Evolutionary conservation across 1,140 invertebrate species (phyloP).

Genomic region (Cydia strobilella): DNA sequence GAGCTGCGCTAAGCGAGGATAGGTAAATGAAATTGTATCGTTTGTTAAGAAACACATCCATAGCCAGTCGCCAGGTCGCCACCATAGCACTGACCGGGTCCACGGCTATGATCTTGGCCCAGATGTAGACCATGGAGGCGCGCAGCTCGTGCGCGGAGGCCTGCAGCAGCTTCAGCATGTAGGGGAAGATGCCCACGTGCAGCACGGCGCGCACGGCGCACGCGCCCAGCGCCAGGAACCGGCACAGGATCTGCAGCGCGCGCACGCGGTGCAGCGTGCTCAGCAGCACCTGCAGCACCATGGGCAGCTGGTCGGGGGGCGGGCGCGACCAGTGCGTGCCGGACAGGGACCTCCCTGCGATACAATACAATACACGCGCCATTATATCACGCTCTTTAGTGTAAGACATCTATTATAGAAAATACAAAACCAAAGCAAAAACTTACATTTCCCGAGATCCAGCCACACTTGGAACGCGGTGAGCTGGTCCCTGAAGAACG

Average conservation of each 20-base stretch:
- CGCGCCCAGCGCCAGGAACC: slow-evolving; percentile 97
- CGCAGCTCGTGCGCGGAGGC: slow-evolving; percentile 95
- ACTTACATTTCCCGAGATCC: slow-evolving; percentile 82
- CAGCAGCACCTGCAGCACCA: slow-evolving; percentile 98
- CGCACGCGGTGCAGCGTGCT: slow-evolving; percentile 97
- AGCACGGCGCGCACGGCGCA: slow-evolving; percentile 98
- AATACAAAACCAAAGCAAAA: too few relatives aligned
- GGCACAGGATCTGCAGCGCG: slow-evolving; percentile 96
- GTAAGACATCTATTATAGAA: too few relatives aligned
- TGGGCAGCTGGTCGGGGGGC: slow-evolving; percentile 98
- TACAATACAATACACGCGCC: too few relatives aligned
- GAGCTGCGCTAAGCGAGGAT: not conserved
- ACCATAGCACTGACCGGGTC: slow-evolving; percentile 92
- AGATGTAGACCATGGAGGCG: slow-evolving; percentile 97
- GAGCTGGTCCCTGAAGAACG: slow-evolving; percentile 99
- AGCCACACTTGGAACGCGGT: slow-evolving; percentile 99
- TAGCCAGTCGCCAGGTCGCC: too few relatives aligned
- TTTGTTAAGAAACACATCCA: too few relatives aligned
- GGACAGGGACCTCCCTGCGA: too few relatives aligned
- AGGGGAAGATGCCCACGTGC: slow-evolving; percentile 99
- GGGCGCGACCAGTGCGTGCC: slow-evolving; percentile 83
- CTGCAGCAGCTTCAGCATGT: slow-evolving; percentile 97
- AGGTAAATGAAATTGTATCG: too few relatives aligned
- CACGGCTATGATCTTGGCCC: slow-evolving; percentile 99
- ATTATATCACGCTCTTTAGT: too few relatives aligned